Conservation (phyloP, 2,113 vertebrate genomes). For the Syngnathus floridae region DNA sequence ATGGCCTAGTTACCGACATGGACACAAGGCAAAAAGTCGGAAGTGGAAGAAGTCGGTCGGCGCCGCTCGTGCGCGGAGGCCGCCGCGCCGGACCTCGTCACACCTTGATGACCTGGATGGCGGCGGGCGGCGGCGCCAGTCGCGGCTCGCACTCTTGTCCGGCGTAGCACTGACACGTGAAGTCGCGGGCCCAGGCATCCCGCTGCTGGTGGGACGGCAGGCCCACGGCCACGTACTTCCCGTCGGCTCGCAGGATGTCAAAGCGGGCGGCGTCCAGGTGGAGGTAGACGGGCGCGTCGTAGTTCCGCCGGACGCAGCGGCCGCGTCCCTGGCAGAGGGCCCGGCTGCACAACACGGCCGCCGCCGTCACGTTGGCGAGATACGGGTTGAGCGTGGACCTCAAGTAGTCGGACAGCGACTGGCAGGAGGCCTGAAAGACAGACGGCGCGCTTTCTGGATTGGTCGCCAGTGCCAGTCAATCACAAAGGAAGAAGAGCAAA, state of each 20-base stretch:
- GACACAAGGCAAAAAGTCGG: too few relatives aligned
- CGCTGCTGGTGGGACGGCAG: conserved; percentile 46
- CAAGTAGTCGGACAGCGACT: conserved; percentile 62
- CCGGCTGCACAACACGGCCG: conserved; percentile 77
- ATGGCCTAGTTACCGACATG: too few relatives aligned
- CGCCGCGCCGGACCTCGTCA: conserved; percentile 7
- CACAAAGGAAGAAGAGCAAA: background rate
- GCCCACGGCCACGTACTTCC: conserved; percentile 52
- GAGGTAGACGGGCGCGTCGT: conserved; percentile 75
- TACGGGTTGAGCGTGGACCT: conserved; percentile 73
- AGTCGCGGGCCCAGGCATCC: conserved; percentile 35
- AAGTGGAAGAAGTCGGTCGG: too few relatives aligned
- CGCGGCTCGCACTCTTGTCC: conserved; percentile 33
- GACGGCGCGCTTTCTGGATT: too few relatives aligned
- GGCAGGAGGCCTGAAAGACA: conserved; percentile 51
- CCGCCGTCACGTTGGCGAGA: conserved; percentile 82
- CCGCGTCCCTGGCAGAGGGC: conserved; percentile 76
- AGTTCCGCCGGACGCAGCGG: conserved; percentile 73
- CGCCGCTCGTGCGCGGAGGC: background rate
- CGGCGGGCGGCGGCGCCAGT: background rate
- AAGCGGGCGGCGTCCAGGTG: conserved; percentile 68
- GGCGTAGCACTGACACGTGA: conserved; percentile 70
- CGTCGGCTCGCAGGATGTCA: conserved; percentile 29
- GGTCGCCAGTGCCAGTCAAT: too few relatives aligned
- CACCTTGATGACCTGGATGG: conserved; percentile 38